Conservation (phyloP, 2,888 invertebrate genomes). For the Eupithecia subfuscata region DNA sequence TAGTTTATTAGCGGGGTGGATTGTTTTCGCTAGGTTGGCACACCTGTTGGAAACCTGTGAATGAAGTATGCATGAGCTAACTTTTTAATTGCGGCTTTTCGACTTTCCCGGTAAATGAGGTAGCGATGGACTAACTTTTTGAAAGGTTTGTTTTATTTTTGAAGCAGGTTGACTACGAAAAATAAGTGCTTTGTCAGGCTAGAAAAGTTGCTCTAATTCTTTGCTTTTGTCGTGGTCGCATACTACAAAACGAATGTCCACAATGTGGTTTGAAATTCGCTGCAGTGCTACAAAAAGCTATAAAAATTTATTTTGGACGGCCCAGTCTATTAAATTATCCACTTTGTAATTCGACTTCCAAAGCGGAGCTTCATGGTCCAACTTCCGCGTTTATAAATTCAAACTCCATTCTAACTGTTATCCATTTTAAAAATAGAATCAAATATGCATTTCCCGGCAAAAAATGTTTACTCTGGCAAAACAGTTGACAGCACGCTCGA, state of each 20-base stretch:
- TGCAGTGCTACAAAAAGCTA: not conserved
- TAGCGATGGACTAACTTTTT: conserved; percentile 14
- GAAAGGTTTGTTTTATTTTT: conserved; percentile 12
- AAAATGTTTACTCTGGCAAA: conserved; percentile 28
- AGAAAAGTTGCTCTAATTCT: not conserved
- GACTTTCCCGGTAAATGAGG: conserved; percentile 11
- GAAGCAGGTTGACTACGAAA: not conserved
- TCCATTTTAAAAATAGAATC: conserved; percentile 26
- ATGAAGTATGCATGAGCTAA: conserved; percentile 24
- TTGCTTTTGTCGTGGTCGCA: not conserved
- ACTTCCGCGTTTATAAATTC: not conserved
- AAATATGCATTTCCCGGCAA: conserved; percentile 25
- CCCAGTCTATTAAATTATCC: not conserved
- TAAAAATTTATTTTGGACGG: not conserved
- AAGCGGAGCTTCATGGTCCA: not conserved
- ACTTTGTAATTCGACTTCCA: not conserved
- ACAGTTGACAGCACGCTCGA: conserved; percentile 25
- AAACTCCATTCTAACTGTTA: conserved; percentile 6
- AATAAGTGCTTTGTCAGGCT: not conserved
- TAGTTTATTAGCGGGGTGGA: conserved; percentile 42
- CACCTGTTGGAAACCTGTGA: conserved; percentile 33
- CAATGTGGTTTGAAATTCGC: not conserved
- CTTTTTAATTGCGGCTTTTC: conserved; percentile 30
- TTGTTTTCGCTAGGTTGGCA: conserved; percentile 33
- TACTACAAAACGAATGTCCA: not conserved